Conservation (phyloP, 2,797 vertebrate species). For the Lepilemur septentrionalis region DNA sequence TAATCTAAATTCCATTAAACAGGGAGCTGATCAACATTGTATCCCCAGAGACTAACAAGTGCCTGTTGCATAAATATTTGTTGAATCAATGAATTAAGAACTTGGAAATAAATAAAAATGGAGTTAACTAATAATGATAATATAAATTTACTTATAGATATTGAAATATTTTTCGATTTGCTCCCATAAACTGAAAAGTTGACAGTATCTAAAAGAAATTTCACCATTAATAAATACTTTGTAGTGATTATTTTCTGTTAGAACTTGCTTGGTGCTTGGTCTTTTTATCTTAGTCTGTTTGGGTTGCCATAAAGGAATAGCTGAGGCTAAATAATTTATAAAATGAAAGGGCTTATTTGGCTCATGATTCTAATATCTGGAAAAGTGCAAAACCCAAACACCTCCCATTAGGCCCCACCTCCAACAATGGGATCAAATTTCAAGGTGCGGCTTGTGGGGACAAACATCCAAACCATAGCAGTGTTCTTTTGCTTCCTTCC, state of each 20-base stretch:
- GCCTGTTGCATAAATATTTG: background rate
- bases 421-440: background rate
- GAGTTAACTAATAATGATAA: background rate
- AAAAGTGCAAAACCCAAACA: background rate
- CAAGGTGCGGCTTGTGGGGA: background rate
- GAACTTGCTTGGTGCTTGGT: background rate
- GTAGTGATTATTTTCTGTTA: background rate
- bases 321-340: background rate
- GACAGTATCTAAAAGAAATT: background rate
- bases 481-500: background rate
- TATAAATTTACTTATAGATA: background rate
- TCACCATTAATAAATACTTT: background rate
- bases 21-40: background rate
- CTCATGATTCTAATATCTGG: background rate
- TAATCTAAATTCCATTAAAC: background rate
- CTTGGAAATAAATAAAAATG: slow-evolving; percentile 32
- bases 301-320: background rate
- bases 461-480: background rate
- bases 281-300: background rate
- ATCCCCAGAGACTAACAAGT: background rate
- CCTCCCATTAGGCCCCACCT: background rate
- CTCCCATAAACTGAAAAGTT: background rate
- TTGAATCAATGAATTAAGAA: slow-evolving; percentile 15
- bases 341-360: background rate
- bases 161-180: background rate